Percentiles rank a stretch among this genome's conserved stretches.
Conservation (phyloP, 2,113 vertebrate species). For the Sus scrofa region DNA sequence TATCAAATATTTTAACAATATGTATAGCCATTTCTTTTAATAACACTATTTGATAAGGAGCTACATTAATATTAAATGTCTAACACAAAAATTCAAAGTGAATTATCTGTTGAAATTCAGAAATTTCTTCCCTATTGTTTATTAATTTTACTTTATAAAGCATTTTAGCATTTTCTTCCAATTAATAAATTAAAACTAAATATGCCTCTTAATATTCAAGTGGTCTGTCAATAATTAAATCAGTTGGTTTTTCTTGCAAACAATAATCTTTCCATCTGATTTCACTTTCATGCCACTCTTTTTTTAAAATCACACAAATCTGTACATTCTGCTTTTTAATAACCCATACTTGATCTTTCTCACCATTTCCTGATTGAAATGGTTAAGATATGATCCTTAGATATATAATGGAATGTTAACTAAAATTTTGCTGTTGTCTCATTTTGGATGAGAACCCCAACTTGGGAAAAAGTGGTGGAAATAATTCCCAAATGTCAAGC, state of each 20-base stretch:
- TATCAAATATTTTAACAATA: conserved; percentile 22
- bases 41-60: background rate
- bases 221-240: background rate
- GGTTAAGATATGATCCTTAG: background rate
- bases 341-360: background rate
- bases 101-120: background rate
- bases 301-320: background rate
- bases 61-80: background rate
- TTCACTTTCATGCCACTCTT: background rate
- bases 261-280: background rate
- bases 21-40: background rate
- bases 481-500: background rate
- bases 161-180: background rate
- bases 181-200: background rate
- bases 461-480: background rate
- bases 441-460: background rate
- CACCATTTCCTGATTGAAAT: background rate
- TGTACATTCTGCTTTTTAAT: background rate
- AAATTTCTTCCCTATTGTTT: background rate
- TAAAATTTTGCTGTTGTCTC: background rate
- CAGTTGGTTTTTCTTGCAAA: background rate
- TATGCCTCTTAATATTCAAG: background rate
- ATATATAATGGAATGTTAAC: background rate
- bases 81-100: background rate
- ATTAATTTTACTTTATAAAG: background rate